Evolutionary conservation across 2,113 vertebrate genomes (phyloP), one percentile per base, ranked within the genome.

Genomic region (Myotis davidii): DNA sequence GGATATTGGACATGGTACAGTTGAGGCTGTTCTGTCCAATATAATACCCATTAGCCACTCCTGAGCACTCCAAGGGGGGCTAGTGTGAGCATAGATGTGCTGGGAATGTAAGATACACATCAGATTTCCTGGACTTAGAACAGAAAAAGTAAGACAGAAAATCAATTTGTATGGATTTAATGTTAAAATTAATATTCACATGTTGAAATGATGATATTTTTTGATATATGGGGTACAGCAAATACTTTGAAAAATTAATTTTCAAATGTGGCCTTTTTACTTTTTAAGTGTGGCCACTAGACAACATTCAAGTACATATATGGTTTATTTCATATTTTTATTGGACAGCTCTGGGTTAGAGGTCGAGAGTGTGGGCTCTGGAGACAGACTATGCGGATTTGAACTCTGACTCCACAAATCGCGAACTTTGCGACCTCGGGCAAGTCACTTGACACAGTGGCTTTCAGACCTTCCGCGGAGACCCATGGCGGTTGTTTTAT

Each of bases 171-270:
- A 32, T 37, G 39, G 86, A 56, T 42, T 82, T 84, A 65, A 65
- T 69, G 83, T 74, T 52, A 78, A 85, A 81, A 77, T 29, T 16
- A 81, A 76, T 64, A 17, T 72, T 94, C 72, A 25, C 0, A 2
- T 39, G 34, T 84, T 84, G 27, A 93, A 85, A 54, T 64, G 48
- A 45, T 84, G 45, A 48, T 88, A 37, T 42, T 8, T 82, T 89
- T 89, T 82, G 50, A 27, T 39, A 45, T 59, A 32, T 50, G 59
- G 0, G n/a, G 25, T 45, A 67, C 64, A 70, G 67, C 45, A 65
- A 81, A 73, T 54, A 50, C 50, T 81, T 56, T 8, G 9, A 52
- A 83, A 69, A 86, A 67, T 83, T 73, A 81, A 52, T 11, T 73
- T 94, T 86, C 50, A 91, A 87, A 52, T 48, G n/a, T 64, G 16